phyloP scores from a whole-genome alignment of 1,140 invertebrate species.

The Globodera ellingtonae region DNA sequence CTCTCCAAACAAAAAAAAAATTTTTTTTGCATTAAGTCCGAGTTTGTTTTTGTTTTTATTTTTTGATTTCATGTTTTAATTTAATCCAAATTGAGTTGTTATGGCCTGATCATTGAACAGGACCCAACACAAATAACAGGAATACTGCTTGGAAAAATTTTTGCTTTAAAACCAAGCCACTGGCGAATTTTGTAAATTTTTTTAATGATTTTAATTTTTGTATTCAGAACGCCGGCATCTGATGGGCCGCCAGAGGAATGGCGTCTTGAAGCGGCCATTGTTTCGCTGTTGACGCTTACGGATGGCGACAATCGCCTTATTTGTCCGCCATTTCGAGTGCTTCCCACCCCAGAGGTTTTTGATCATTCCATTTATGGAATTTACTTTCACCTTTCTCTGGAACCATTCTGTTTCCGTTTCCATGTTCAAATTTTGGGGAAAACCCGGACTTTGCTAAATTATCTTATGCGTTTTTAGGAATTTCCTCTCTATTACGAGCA shows the following conservation, averaged over 20 bases:
- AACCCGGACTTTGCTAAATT: too few species aligned
- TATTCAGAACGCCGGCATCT: constrained; percentile 7
- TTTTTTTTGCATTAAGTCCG: too few species aligned
- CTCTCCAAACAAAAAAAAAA: too few species aligned
- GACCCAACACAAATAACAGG: too few species aligned
- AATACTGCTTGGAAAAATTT: too few species aligned
- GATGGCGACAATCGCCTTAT: constrained; percentile 57
- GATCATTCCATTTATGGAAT: constrained; percentile 24
- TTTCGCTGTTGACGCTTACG: constrained; percentile 45
- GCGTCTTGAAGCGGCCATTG: constrained; percentile 49
- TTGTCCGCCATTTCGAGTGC: constrained; percentile 59
- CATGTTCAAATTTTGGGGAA: too few species aligned
- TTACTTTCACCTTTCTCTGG: constrained; percentile 15
- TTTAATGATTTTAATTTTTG: background rate
- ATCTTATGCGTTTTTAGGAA: constrained; percentile 19
- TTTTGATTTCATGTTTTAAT: too few species aligned
- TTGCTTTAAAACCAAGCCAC: too few species aligned
- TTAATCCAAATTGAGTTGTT: too few species aligned
- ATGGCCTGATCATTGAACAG: too few species aligned
- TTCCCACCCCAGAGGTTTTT: constrained; percentile 43
- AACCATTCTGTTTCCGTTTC: too few species aligned
- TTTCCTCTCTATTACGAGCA: constrained; percentile 98
- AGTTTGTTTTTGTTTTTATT: too few species aligned
- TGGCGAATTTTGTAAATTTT: background rate
- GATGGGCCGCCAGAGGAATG: constrained; percentile 38